Evolutionary conservation across 2,888 invertebrate genomes (phyloP), one percentile per base, ranked within the genome.

Genomic region (Caenorhabditis uteleia): DNA sequence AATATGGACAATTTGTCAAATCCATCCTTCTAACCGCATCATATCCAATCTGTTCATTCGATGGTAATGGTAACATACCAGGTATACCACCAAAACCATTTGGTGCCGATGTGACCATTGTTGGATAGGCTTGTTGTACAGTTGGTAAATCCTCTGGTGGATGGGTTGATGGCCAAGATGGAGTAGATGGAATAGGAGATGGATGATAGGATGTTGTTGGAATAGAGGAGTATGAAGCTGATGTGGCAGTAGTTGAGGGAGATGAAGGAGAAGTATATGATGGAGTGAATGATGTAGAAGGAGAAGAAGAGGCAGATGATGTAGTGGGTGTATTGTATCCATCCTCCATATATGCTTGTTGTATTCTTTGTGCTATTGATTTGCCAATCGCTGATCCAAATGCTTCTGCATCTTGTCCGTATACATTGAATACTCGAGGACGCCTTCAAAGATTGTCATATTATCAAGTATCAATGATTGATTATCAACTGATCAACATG

Each of bases 111-210:
- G 21, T 16, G 26, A 46, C 36, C 18, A 45, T 38, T n/a, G 34
- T 23, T 26, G 45, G 50, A 25, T 39, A 56, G 1, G 51, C 51
- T 43, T 62, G 47, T 18, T 56, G 56, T 14, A 62, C 56, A 4
- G 62, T 62, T 20, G 62, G 62, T 21, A 62, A 51, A 33, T 62
- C 62, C 34, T 62, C 62, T 42, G 62, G 62, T 12, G 62, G 62
- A 48, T 62, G 62, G 4, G 56, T 60, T 14, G 47, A 59, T 5
- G 34, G n/a, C 16, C 16, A n/a, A 16, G 34, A n/a, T 18, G 39
- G 43, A 27, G 33, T 31, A 26, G 49, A 44, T 2, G 56, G 14
- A 10, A 21, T 8, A 12, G 25, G 25, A 6, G 40, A 25, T 8
- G 40, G 6, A 8, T 5, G 8, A 4, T 18, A 16, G 7, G 16